Conservation (phyloP, 2,888 invertebrate genomes). For the Hirtodrosophila trivittata region DNA sequence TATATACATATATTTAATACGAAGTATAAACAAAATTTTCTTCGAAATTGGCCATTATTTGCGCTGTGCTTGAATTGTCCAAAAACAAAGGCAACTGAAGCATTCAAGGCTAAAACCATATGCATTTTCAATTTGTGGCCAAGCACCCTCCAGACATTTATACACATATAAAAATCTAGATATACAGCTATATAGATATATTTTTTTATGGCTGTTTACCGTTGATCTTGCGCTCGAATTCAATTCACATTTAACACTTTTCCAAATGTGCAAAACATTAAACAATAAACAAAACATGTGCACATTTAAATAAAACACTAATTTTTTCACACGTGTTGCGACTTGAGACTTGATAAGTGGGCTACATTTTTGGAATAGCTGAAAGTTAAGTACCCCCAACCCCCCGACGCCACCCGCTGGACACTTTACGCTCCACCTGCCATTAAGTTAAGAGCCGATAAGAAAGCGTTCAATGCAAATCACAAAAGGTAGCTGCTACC, state of each 20-base stretch:
- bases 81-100: conserved; percentile 36
- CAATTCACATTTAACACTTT: conserved; percentile 36
- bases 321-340: conserved; percentile 9
- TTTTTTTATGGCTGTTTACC: too few species aligned
- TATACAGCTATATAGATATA: conserved; percentile 27
- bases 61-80: conserved; percentile 42
- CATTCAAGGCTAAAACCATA: conserved; percentile 63
- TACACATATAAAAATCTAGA: conserved; percentile 10
- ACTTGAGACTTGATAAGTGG: background rate
- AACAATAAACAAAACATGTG: conserved; percentile 32
- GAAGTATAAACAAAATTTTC: conserved; percentile 33
- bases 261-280: conserved; percentile 20
- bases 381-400: background rate
- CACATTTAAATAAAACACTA: conserved; percentile 15
- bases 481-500: too few species aligned
- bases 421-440: too few species aligned
- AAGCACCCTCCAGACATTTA: conserved; percentile 45
- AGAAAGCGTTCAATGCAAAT: too few species aligned
- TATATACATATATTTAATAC: background rate
- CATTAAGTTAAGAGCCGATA: too few species aligned
- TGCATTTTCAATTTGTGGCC: conserved; percentile 61
- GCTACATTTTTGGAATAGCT: conserved; percentile 4
- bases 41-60: conserved; percentile 18
- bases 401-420: too few species aligned
- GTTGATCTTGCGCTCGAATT: conserved; percentile 38